phyloP scores from a whole-genome alignment of 2,797 vertebrate genomes.

The Coregonus sp. region DNA sequence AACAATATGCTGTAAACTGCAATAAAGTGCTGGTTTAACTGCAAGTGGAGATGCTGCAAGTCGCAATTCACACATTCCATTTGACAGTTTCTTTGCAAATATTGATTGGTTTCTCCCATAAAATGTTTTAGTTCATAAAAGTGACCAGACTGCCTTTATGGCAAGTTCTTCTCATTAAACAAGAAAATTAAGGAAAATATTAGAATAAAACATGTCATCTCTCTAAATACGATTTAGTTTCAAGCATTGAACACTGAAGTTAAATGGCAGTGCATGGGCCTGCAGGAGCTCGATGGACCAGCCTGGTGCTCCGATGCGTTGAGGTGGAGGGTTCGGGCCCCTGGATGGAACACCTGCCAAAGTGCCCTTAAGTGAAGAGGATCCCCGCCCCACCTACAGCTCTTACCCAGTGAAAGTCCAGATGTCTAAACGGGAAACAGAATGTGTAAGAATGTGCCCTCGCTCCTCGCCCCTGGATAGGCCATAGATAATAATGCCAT shows the following conservation, averaged over 20 bases:
- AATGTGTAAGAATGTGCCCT: not conserved
- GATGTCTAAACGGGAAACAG: not conserved
- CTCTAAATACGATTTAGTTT: not conserved
- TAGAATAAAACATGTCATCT: conserved; percentile 1
- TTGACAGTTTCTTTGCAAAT: conserved; percentile 20
- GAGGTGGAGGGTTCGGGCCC: not conserved
- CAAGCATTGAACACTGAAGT: not conserved
- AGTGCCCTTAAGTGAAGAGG: not conserved
- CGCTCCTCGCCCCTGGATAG: not conserved
- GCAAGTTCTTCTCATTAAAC: not conserved
- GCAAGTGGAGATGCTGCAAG: conserved; percentile 1
- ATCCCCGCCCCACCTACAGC: not conserved
- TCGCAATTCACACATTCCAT: conserved; percentile 17
- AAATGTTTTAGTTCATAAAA: conserved; percentile 28
- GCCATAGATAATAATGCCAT: not conserved
- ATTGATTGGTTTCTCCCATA: conserved; percentile 11
- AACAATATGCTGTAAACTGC: conserved; percentile 16
- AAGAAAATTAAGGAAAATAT: not conserved
- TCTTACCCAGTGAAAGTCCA: not conserved
- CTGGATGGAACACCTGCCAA: conserved; percentile 1
- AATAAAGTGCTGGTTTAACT: conserved; percentile 35
- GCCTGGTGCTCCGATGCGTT: not conserved
- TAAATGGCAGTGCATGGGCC: not conserved
- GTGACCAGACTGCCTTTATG: not conserved
- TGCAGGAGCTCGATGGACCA: not conserved